Conservation (phyloP, 1,140 invertebrate genomes). For the Nymphalis io region DNA sequence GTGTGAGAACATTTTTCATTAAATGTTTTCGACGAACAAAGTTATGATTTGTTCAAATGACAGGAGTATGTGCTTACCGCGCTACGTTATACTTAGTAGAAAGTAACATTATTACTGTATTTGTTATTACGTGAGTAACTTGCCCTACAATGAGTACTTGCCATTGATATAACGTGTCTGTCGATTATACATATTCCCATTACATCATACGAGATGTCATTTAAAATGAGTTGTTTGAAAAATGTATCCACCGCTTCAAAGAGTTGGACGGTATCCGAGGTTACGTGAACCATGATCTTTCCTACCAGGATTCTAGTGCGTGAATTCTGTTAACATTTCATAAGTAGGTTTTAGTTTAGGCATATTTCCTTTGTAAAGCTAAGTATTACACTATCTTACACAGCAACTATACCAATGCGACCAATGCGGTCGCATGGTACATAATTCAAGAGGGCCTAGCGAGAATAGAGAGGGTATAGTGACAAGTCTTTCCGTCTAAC, state of each 20-base stretch:
- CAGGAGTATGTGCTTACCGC: no score
- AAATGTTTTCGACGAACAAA: no score
- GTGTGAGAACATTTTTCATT: no score
- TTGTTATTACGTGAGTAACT: no score
- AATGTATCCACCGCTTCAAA: slow-evolving; percentile 9
- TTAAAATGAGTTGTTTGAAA: slow-evolving; percentile 10
- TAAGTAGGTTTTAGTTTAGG: neutral
- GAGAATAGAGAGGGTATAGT: no score
- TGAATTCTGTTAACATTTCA: neutral
- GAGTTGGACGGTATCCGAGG: neutral
- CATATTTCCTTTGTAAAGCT: neutral
- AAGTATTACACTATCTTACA: neutral
- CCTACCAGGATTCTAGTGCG: neutral
- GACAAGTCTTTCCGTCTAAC: no score
- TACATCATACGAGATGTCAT: slow-evolving; percentile 7
- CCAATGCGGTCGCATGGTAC: no score
- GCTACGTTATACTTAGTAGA: no score
- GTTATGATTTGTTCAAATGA: no score
- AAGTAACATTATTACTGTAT: no score
- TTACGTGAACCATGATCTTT: slow-evolving; percentile 11
- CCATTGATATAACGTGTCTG: slow-evolving; percentile 11
- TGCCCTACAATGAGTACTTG: no score
- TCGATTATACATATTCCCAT: slow-evolving; percentile 12
- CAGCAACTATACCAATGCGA: neutral
- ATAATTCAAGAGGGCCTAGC: no score